Conservation (phyloP, 1,140 invertebrate species). For the Euwallacea fornicatus region DNA sequence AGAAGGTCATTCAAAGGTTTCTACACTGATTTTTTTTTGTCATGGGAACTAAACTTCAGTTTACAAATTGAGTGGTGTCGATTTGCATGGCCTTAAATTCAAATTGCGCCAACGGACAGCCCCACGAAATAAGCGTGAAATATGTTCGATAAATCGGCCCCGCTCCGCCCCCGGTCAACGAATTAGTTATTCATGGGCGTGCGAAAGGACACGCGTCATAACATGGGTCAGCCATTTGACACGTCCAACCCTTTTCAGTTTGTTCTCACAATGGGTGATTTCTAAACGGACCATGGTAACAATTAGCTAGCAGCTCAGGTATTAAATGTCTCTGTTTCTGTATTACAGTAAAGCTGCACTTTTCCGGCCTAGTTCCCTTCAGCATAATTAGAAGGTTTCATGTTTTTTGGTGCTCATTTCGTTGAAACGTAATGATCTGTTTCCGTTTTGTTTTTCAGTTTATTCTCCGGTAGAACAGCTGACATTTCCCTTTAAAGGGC, state of each 20-base stretch:
- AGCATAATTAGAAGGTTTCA: conserved; percentile 8
- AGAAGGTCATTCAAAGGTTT: too few relatives aligned
- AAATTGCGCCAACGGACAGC: conserved; percentile 2
- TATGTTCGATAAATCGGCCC: conserved; percentile 16
- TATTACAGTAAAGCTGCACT: background rate
- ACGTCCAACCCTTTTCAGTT: too few relatives aligned
- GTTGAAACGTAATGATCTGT: conserved; percentile 35
- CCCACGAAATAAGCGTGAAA: conserved; percentile 14
- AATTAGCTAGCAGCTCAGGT: background rate
- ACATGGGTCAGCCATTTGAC: background rate
- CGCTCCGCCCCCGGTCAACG: conserved; percentile 12
- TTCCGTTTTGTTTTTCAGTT: conserved; percentile 24
- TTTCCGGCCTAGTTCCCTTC: conserved; percentile 1
- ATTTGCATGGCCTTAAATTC: conserved; percentile 27
- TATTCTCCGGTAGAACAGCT: conserved; percentile 20
- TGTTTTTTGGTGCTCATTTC: conserved; percentile 31
- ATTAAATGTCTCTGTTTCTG: background rate
- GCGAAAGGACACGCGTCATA: conserved; percentile 20
- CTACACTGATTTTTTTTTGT: too few relatives aligned
- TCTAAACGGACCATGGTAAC: too few relatives aligned
- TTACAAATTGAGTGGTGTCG: conserved; percentile 12
- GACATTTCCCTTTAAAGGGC: conserved; percentile 14
- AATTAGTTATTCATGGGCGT: conserved; percentile 35
- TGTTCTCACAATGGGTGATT: too few relatives aligned
- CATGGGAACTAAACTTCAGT: background rate